Evolutionary conservation across 2,113 vertebrate genomes (phyloP), one percentile per base, ranked within the genome.

Genomic region (Lampris incognitus): DNA sequence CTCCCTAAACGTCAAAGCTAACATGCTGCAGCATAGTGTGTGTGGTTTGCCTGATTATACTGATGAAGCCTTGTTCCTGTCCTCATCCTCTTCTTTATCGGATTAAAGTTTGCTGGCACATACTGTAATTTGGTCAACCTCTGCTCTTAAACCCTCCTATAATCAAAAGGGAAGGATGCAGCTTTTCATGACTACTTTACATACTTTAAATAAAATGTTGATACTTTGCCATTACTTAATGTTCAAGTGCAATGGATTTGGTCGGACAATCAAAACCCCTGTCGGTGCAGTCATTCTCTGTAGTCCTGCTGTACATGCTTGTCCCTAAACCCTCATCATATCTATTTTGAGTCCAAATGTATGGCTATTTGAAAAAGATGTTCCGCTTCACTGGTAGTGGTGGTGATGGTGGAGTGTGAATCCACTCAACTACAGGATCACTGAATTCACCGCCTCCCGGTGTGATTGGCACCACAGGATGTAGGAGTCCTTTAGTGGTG

Each of bases 31-130:
- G 50, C 61, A 46, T 6, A 0, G 59, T 72, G 68, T 60, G 55
- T 75, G 58, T 64, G 84, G 73, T 85, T 82, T 80, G 78, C 64
- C 42, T 55, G 60, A 74, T 57, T 78, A 57, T 61, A 70, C 39
- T 77, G 61, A 57, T 74, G 44, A 9, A 73, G 73, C 66, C 63
- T 42, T 63, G 76, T 69, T 76, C 50, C 66, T 36, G 24, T 6
- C 0, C 39, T 61, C 41, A 46, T 74, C 78, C 69, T 37, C 11
- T 8, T 44, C 50, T 64, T 75, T 79, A 83, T 84, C 61, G 64
- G 65, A 66, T 77, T 81, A 76, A 24, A 74, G 73, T 72, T 59
- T 11, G 8, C n/a, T 63, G 11, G 11, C 52, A 55, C 13, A 2
- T n/a, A 13, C 5, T 24, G 24, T 24, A 24, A 24, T 24, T 5